Evolutionary conservation across 2,888 invertebrate species (phyloP), one percentile per base, ranked within the genome.

Genomic region (Caenorhabditis virilis): DNA sequence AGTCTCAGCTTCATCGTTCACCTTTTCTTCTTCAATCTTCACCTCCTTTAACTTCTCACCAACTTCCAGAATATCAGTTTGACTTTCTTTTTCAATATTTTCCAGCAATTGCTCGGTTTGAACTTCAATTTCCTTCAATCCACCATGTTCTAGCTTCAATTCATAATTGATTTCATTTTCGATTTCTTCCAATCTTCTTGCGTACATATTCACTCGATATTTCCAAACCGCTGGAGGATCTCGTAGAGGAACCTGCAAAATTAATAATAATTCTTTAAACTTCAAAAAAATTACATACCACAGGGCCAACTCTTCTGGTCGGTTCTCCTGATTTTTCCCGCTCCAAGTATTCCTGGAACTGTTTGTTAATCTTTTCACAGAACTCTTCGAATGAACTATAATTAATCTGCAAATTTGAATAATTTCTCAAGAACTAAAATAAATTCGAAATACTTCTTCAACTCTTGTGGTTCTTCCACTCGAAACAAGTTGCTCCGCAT

Each of bases 121-220:
- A 26, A n/a, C 23, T 23, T 20, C 30, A 15, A 26, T 16, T 18
- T 67, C 58, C 9, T 18, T 41, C 4, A 55, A 26, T 16, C 26
- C 36, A 35, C 36, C 48, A 38, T n/a, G 20, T 2, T 45, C 26
- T 15, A 33, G 33, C 18, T 30, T 20, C 15, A 43, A 38, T n/a
- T 53, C 49, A 39, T 60, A 43, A 33, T 25, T 23, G 36, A 56
- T 56, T n/a, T 51, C 41, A 1, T 39, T 23, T 16, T 57, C 57
- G 23, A 48, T n/a, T 9, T 64, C 54, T 1, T 36, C 35, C 7
- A 67, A 43, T 15, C 49, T 49, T 38, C 43, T 20, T 11, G 53
- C 46, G 48, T 67, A 67, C 36, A 56, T 54, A 20, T 53, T 35
- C 2, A 71, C 59, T 16, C 71, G 67, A 36, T 67, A 57, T 23